These are phyloP conservation scores for Drosophila quadrilineata DNA, from an alignment of 1,140 invertebrate genomes.

Conservation along the genomic window DNA sequence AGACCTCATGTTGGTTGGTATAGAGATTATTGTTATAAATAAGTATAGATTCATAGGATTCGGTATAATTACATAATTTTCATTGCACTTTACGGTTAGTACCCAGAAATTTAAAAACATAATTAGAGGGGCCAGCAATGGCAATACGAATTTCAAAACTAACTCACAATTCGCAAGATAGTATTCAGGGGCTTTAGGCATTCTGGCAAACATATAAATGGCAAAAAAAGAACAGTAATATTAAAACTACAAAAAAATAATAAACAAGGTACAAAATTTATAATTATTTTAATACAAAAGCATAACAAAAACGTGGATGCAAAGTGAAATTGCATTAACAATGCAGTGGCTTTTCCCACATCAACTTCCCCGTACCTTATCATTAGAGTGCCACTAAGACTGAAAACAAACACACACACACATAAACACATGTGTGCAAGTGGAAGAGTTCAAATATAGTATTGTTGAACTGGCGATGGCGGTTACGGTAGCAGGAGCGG, in stretches of 20 bases:
- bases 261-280: slow-evolving; percentile 66
- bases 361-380: neutral
- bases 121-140: no score
- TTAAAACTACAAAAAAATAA: slow-evolving; percentile 75
- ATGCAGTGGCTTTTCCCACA: slow-evolving; percentile 38
- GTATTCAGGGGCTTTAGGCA: slow-evolving; percentile 43
- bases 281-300: slow-evolving; percentile 78
- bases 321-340: slow-evolving; percentile 76
- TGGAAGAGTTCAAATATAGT: no score
- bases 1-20: no score
- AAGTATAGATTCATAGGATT: no score
- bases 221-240: slow-evolving; percentile 70
- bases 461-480: no score
- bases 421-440: slow-evolving; percentile 13
- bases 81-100: no score
- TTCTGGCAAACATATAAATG: slow-evolving; percentile 52
- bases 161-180: no score
- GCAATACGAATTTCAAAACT: no score
- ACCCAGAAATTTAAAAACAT: no score
- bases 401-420: slow-evolving; percentile 21
- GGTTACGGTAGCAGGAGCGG: no score
- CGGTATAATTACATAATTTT: no score
- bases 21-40: no score
- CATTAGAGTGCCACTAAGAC: slow-evolving; percentile 42
- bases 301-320: slow-evolving; percentile 55